phyloP scores from a whole-genome alignment of 2,113 vertebrate species.

The Brienomyrus brachyistius region DNA sequence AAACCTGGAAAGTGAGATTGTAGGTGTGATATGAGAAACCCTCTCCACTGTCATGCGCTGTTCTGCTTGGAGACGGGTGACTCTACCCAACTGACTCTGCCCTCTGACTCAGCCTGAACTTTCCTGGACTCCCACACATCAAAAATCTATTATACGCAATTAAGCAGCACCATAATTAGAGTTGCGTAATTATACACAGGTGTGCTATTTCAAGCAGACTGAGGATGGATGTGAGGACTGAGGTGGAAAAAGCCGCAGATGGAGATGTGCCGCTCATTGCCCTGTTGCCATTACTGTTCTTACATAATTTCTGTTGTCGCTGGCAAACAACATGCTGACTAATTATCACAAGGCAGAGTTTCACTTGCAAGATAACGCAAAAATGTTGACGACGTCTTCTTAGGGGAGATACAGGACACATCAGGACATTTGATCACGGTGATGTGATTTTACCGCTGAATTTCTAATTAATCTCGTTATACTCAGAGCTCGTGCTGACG shows the following conservation, averaged over 20 bases:
- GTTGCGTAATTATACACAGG: background rate
- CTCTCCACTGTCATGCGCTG: background rate
- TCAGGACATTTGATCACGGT: background rate
- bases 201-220: background rate
- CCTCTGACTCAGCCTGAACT: background rate
- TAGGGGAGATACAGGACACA: background rate
- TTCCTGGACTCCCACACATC: background rate
- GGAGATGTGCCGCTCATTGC: conserved; percentile 1
- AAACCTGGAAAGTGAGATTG: background rate
- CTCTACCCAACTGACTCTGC: background rate
- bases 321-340: background rate
- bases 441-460: background rate
- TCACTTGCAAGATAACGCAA: background rate
- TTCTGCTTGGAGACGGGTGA: background rate
- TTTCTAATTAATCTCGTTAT: background rate
- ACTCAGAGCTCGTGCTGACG: background rate
- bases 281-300: background rate
- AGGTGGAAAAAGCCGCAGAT: background rate
- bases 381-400: background rate
- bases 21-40: background rate
- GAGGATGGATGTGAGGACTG: background rate
- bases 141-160: conserved; percentile 13
- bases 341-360: background rate
- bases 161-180: conserved; percentile 13
- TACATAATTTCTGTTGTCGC: background rate